These are phyloP conservation scores for Cyrtodaria siliqua DNA, from an alignment of 2,888 invertebrate species.

Conservation along the genomic window DNA sequence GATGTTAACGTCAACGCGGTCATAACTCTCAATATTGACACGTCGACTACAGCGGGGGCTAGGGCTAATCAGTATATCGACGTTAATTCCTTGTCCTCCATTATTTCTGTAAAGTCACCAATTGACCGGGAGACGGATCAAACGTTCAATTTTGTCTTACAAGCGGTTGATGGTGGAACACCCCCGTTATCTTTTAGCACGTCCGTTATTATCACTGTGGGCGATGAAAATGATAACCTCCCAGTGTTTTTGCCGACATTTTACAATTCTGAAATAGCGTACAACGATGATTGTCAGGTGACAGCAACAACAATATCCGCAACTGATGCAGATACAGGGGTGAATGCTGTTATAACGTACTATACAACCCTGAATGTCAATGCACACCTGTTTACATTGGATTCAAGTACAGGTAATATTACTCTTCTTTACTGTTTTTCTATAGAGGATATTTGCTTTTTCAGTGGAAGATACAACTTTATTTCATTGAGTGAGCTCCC, in stretches of 20 bases:
- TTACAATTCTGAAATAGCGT: constrained; percentile 76
- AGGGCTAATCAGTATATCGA: constrained; percentile 63
- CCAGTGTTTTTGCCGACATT: constrained; percentile 74
- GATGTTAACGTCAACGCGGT: constrained; percentile 73
- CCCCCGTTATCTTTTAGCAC: constrained; percentile 95
- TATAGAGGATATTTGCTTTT: too few relatives aligned
- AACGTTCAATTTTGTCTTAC: constrained; percentile 86
- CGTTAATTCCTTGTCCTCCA: constrained; percentile 62
- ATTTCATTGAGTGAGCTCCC: too few relatives aligned
- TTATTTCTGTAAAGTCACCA: constrained; percentile 62
- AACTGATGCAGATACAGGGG: constrained; percentile 76
- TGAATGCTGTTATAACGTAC: constrained; percentile 73
- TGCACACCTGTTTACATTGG: constrained; percentile 68
- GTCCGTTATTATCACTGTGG: constrained; percentile 85
- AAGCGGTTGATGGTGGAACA: constrained; percentile 95
- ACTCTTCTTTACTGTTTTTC: too few relatives aligned
- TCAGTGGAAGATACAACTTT: too few relatives aligned
- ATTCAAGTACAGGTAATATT: constrained; percentile 67
- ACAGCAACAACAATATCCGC: constrained; percentile 73
- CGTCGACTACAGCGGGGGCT: constrained; percentile 55
- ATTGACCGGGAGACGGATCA: constrained; percentile 74
- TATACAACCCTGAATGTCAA: constrained; percentile 61
- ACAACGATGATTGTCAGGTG: constrained; percentile 71
- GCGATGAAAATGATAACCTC: constrained; percentile 76
- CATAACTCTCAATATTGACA: constrained; percentile 72